Conservation (phyloP, 2,113 vertebrate species). For the Serranochromis macrocephalus region DNA sequence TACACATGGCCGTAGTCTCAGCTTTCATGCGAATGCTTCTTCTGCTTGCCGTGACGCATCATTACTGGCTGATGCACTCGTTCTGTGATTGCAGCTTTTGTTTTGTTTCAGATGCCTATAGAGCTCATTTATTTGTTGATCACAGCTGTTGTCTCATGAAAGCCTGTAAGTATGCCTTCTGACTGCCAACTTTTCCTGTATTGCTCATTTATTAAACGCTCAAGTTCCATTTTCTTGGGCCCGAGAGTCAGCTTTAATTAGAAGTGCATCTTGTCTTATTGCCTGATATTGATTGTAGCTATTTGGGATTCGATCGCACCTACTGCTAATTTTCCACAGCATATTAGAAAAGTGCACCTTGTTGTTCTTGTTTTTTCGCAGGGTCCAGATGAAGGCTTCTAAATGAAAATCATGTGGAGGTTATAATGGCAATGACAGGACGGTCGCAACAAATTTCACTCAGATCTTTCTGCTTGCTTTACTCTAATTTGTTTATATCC, state of each 20-base stretch:
- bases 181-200: background rate
- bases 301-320: background rate
- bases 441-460: background rate
- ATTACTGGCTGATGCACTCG: background rate
- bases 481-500: background rate
- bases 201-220: constrained; percentile 6
- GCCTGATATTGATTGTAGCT: constrained; percentile 1
- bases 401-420: background rate
- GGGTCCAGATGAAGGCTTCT: background rate
- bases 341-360: background rate
- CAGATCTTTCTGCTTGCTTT: background rate
- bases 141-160: constrained; percentile 15
- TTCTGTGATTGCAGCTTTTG: constrained; percentile 3
- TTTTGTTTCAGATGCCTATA: background rate
- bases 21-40: background rate
- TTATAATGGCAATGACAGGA: background rate
- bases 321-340: background rate
- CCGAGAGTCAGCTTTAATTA: constrained; percentile 1
- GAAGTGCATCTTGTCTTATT: background rate
- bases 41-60: background rate
- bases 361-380: background rate
- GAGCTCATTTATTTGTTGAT: constrained; percentile 21
- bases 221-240: background rate
- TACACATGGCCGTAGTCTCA: background rate
- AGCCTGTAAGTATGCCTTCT: background rate